These are phyloP conservation scores for Unio pictorum DNA, from an alignment of 2,888 invertebrate genomes.

Conservation along the genomic window DNA sequence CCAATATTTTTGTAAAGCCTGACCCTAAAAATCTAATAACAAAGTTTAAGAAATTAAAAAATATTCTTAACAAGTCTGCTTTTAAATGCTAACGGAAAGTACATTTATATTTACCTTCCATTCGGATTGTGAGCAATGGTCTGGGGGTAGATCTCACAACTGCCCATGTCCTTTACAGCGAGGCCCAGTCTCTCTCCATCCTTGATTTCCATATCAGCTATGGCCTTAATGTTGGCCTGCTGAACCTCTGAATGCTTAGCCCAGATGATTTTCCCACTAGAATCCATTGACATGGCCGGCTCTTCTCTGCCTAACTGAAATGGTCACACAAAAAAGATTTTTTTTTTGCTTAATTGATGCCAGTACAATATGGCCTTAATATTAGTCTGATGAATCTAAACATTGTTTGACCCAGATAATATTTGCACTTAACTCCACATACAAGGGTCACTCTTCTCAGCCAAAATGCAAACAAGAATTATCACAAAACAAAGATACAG, in stretches of 20 bases:
- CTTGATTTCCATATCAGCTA: conserved; percentile 77
- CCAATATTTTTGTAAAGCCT: too few species aligned
- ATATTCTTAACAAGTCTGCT: not conserved
- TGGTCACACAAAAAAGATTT: conserved; percentile 1
- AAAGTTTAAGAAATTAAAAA: not conserved
- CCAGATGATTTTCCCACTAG: conserved; percentile 98
- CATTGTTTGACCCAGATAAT: too few species aligned
- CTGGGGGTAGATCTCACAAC: conserved; percentile 99
- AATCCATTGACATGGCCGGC: conserved; percentile 99
- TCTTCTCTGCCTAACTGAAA: conserved; percentile 92
- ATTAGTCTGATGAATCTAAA: too few species aligned
- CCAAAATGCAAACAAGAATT: too few species aligned
- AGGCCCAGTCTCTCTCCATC: conserved; percentile 95
- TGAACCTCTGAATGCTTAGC: conserved; percentile 99
- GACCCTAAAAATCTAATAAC: not conserved
- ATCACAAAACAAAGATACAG: too few species aligned
- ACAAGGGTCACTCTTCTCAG: too few species aligned
- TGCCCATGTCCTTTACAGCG: conserved; percentile 98
- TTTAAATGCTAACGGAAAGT: not conserved
- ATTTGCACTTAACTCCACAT: too few species aligned
- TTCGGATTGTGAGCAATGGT: conserved; percentile 99
- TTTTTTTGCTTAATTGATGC: too few species aligned
- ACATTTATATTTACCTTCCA: conserved; percentile 78
- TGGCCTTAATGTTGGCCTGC: conserved; percentile 91
- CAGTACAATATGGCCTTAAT: too few species aligned